Base-by-base conservation (phyloP, 2,888 invertebrate species). In the Tetragonula carbonaria region DNA sequence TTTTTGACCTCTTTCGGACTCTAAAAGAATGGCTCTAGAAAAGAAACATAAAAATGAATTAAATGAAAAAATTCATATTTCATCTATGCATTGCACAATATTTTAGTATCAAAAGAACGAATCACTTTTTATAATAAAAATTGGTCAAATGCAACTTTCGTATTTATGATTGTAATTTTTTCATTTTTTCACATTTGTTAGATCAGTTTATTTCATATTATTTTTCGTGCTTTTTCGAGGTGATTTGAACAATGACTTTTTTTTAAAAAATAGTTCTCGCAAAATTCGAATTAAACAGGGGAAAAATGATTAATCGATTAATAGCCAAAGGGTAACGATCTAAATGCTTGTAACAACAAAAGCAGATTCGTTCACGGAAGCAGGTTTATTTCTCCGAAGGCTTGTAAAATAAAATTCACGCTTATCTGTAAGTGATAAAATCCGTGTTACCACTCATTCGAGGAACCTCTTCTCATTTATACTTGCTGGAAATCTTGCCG, bases 391-490 rank as follows among this genome's bases (percentile, higher is more conserved):
- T 83, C 83, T 51, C 63, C 83, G 83, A 83, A 83, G 76, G 67
- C 84, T 73, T 83, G 84, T 83, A 83, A 83, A 83, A 83, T 83
- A 83, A 83, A 83, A 83, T 83, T 83, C 77, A 83, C 77, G 83
- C 83, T 84, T 84, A 84, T 84, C 84, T 84, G 84, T 78, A 55
- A 84, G 78, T 83, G 84, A 84, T 84, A 84, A 84, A 84, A 84
- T 84, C 84, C 85, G 84, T 84, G 80, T 85, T 84, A 80, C 85
- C 74, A 76, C 79, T 84, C 75, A 68, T 85, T 85, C 85, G 85
- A 45, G 76, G 85, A 85, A 85, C 80, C 85, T 85, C 85, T 75
- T 85, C 85, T 85, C 85, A 80, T 85, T 84, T 85, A 77, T 85
- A 85, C 85, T 85, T 76, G 80, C 85, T 84, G 85, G 85, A 85